Conservation (phyloP, 1,140 invertebrate species). For the Calliopsis andreniformis region DNA sequence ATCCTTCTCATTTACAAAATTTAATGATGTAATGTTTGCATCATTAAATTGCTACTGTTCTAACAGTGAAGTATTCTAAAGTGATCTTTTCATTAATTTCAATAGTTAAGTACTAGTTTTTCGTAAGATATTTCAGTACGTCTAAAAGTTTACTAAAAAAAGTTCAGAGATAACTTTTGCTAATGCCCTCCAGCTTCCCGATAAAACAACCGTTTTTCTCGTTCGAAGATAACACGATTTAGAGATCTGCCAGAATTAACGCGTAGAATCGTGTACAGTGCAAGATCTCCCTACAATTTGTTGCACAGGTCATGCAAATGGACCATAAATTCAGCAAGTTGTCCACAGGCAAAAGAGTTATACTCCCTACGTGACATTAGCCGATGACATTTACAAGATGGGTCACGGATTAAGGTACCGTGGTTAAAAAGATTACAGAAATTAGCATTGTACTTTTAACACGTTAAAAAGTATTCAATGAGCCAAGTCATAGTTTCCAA, state of each 20-base stretch:
- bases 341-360: not conserved
- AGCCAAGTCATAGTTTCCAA: not conserved
- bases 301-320: not conserved
- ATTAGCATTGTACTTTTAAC: not conserved
- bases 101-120: no score
- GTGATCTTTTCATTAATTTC: no score
- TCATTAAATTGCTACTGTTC: no score
- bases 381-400: not conserved
- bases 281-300: not conserved
- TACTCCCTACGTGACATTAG: not conserved
- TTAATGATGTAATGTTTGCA: no score
- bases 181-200: not conserved
- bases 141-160: no score
- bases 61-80: no score
- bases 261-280: not conserved
- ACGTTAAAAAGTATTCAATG: not conserved
- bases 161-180: no score
- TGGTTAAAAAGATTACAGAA: not conserved
- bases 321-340: not conserved
- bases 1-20: no score
- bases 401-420: constrained; percentile 1
- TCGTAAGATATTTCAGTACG: no score
- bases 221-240: not conserved
- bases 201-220: not conserved
- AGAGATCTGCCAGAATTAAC: not conserved